phyloP scores from a whole-genome alignment of 1,140 invertebrate genomes.

The Stegodyphus mimosarum region DNA sequence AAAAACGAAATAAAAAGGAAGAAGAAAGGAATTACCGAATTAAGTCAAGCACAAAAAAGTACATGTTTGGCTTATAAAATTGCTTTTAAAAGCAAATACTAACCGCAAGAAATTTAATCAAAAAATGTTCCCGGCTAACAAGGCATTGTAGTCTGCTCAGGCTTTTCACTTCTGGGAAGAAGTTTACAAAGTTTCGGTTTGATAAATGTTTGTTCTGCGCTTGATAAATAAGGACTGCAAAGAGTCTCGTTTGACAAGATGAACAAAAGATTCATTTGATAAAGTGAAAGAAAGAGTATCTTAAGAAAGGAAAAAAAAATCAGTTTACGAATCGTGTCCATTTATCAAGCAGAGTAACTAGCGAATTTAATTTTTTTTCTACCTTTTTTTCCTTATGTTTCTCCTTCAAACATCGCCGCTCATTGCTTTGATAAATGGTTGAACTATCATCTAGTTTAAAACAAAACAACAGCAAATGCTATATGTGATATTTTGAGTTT shows the following conservation, averaged over 20 bases:
- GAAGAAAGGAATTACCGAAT: no score
- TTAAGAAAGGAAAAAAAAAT: constrained; percentile 1
- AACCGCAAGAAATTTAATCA: no score
- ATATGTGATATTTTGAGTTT: no score
- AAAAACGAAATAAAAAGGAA: no score
- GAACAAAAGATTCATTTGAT: constrained; percentile 32
- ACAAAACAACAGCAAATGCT: neutral
- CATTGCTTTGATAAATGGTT: constrained; percentile 11
- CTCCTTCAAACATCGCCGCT: neutral
- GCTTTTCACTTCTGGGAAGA: constrained; percentile 5
- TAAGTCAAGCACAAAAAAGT: no score
- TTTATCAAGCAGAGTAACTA: constrained; percentile 20
- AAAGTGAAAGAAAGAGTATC: constrained; percentile 12
- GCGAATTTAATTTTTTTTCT: constrained; percentile 14
- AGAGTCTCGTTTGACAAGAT: constrained; percentile 16
- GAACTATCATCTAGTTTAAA: neutral
- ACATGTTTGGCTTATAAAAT: no score
- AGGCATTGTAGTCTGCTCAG: neutral
- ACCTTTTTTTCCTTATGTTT: neutral
- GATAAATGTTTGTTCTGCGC: neutral
- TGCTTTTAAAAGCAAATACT: no score
- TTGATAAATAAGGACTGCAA: constrained; percentile 20
- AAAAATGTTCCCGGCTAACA: no score
- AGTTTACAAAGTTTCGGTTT: constrained; percentile 18
- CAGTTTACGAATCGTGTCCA: constrained; percentile 6